Evolutionary conservation across 2,797 vertebrate genomes (phyloP).

Genomic region (Carcharodon carcharias): DNA sequence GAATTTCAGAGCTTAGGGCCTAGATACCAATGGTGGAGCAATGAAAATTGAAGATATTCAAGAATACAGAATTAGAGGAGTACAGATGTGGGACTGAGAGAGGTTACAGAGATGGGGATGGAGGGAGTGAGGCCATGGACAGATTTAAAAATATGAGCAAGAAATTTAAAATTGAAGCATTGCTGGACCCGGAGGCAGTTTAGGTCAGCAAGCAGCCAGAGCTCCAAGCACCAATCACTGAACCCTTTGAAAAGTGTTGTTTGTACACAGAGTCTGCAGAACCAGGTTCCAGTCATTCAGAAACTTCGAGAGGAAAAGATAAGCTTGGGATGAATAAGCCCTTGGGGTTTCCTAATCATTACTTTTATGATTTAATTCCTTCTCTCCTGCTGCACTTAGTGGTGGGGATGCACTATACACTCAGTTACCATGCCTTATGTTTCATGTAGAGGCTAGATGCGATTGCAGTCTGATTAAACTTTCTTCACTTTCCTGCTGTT

Average conservation of each 20-base stretch:
- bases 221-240: neutral
- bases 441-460: neutral
- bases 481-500: constrained; percentile 36
- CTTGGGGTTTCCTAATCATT: neutral
- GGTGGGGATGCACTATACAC: neutral
- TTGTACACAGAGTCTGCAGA: neutral
- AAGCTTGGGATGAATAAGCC: neutral
- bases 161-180: neutral
- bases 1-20: neutral
- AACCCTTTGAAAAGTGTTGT: neutral
- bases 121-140: neutral
- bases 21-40: neutral
- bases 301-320: neutral
- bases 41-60: neutral
- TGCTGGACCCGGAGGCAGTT: neutral
- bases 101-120: too few species aligned
- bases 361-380: neutral
- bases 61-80: neutral
- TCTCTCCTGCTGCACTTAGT: neutral
- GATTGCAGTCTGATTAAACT: neutral
- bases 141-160: neutral
- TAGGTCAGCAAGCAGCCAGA: neutral
- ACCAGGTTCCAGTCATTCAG: neutral
- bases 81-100: neutral
- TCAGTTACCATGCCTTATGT: neutral